Evolutionary conservation across 2,113 vertebrate genomes (phyloP).

Genomic region (Apteryx mantelli): DNA sequence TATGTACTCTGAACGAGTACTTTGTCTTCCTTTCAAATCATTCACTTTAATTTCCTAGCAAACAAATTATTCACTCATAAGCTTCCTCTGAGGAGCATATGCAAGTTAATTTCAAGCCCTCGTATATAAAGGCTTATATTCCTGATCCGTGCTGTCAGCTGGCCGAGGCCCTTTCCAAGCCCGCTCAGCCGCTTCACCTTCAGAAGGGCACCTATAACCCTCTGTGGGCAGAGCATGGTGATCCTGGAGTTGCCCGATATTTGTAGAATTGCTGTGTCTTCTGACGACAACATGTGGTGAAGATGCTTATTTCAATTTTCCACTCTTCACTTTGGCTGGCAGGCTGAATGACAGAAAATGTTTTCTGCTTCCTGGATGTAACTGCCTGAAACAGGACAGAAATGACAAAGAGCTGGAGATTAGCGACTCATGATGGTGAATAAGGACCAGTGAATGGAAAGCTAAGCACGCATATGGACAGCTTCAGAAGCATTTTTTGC

Average conservation of each 20-base stretch:
- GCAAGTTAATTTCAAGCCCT: background rate
- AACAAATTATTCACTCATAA: background rate
- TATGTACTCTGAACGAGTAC: background rate
- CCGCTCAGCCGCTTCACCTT: background rate
- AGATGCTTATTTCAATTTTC: background rate
- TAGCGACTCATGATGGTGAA: background rate
- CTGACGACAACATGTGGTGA: background rate
- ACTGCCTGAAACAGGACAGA: background rate
- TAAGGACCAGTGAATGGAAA: background rate
- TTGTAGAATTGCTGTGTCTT: background rate
- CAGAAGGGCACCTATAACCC: background rate
- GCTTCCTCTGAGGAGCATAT: background rate
- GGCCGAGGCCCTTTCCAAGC: background rate
- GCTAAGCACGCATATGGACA: background rate
- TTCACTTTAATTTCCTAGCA: background rate
- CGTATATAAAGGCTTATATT: background rate
- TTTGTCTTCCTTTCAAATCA: background rate
- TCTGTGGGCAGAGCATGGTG: accelerated
- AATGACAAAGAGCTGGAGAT: background rate
- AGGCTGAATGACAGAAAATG: background rate
- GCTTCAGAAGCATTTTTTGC: background rate
- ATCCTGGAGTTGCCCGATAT: background rate
- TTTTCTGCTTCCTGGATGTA: background rate
- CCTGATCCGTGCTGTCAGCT: background rate
- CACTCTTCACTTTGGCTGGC: background rate